Base-by-base conservation (phyloP, 1,140 invertebrate genomes). In the Macrotrachela quadricornifera region DNA sequence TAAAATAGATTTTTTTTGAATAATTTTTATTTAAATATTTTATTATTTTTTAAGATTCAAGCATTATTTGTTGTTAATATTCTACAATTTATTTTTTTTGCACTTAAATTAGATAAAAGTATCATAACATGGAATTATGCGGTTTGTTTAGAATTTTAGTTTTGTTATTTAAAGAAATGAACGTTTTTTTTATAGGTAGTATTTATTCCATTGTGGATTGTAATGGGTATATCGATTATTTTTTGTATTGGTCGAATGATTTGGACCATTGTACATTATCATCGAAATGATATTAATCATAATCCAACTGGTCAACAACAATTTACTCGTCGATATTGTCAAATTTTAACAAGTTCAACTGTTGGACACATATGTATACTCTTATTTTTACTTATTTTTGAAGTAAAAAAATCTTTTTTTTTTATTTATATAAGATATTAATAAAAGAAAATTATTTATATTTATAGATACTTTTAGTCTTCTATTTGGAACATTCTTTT, bases 141-240 rank as follows among this genome's bases (percentile, higher is more conserved):
- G 21, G 21, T 30, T 30, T 30, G 21, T 30, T n/a, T n/a, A n/a
- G n/a, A n/a, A 30, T 2, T 30, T 30, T 30, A 30, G n/a, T 30
- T 30, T 30, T 30, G 21, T 30, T 30, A 2, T 30, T 30, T 4
- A 30, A 30, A 30, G 2, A 4, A 30, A 30, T 30, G 2, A 4
- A 4, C 2, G 2, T 30, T 30, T 30, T 30, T 30, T 30, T 30
- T 30, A 4, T 30, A 74, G 70, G 71, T 76, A 56, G 87, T 95
- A 8, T 94, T 97, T 75, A 88, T 96, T 49, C 91, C 91, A 41
- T 74, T 92, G 36, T 97, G 90, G 91, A 90, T 95, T 63, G 76
- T 94, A 10, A 81, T 96, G 73, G 94, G 87, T 67, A 76, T 95
- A 58, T 86, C 85, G 46, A 73, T 92, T 62, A 83, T 92, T 4